A percentile compares a stretch with the other conserved stretches of the same genome.
Evolutionary conservation across 2,888 invertebrate genomes (phyloP).

Genomic region (Leptopterna dolabrata): DNA sequence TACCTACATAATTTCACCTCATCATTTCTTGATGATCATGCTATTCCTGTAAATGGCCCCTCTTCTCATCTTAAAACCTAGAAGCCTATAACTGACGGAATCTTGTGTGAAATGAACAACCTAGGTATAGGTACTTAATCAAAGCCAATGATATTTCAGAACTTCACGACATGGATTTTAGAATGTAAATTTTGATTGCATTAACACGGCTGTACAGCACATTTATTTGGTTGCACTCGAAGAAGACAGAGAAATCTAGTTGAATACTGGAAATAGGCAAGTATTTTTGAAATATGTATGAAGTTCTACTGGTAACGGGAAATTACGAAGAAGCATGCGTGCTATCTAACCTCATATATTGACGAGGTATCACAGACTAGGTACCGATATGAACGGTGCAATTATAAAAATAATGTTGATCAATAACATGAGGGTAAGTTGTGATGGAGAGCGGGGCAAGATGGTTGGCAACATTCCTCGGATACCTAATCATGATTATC

Average conservation of each 20-base stretch:
- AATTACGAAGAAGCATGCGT: too few relatives aligned
- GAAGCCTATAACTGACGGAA: background rate
- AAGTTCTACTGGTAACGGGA: background rate
- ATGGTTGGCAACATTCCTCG: background rate
- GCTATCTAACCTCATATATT: background rate
- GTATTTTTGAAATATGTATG: background rate
- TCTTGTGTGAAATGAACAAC: background rate
- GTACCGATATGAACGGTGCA: background rate
- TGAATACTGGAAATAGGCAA: background rate
- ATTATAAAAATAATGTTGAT: too few relatives aligned
- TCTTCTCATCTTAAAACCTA: background rate
- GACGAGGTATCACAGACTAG: background rate
- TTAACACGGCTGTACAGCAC: background rate
- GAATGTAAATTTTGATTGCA: background rate
- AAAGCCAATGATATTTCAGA: background rate
- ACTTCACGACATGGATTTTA: background rate
- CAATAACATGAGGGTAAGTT: background rate
- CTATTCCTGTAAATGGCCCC: background rate
- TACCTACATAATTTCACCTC: background rate
- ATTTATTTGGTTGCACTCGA: background rate
- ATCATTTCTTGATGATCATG: background rate
- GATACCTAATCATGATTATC: too few relatives aligned
- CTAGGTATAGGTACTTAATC: background rate
- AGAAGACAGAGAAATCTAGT: background rate
- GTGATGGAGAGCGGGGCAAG: background rate